phyloP scores from a whole-genome alignment of 2,797 vertebrate species.

The Falco berigora region DNA sequence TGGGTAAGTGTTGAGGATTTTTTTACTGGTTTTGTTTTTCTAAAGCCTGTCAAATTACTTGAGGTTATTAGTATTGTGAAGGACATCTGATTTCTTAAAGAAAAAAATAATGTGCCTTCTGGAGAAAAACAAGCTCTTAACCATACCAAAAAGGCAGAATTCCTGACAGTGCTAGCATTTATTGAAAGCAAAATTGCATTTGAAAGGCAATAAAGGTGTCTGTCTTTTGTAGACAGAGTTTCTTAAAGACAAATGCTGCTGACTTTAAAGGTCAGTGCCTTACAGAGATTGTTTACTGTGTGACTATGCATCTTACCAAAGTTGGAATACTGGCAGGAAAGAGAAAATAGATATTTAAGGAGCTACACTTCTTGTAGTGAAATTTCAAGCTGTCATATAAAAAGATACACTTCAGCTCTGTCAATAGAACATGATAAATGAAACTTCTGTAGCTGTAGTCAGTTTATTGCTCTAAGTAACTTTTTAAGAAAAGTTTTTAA shows the following conservation, averaged over 20 bases:
- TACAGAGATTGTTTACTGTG: background rate
- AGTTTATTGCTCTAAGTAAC: background rate
- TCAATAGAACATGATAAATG: background rate
- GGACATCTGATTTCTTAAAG: background rate
- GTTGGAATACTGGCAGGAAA: background rate
- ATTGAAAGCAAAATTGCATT: background rate
- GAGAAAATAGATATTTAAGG: background rate
- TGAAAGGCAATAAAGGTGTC: background rate
- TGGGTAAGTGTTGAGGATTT: background rate
- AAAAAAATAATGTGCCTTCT: background rate
- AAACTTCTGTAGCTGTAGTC: background rate
- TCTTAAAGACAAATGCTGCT: background rate
- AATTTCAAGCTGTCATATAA: background rate
- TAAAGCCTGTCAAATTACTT: background rate
- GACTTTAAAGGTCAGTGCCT: background rate
- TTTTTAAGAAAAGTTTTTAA: background rate
- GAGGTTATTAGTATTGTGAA: background rate
- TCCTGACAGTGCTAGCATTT: background rate
- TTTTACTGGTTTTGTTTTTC: background rate
- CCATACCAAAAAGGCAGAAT: background rate
- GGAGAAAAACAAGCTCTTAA: background rate
- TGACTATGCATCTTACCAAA: background rate
- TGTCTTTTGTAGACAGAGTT: background rate
- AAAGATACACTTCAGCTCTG: background rate
- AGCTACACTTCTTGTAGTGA: background rate